These are phyloP conservation scores for Melieria omissa DNA, from an alignment of 2,888 invertebrate species.

Conservation along the genomic window DNA sequence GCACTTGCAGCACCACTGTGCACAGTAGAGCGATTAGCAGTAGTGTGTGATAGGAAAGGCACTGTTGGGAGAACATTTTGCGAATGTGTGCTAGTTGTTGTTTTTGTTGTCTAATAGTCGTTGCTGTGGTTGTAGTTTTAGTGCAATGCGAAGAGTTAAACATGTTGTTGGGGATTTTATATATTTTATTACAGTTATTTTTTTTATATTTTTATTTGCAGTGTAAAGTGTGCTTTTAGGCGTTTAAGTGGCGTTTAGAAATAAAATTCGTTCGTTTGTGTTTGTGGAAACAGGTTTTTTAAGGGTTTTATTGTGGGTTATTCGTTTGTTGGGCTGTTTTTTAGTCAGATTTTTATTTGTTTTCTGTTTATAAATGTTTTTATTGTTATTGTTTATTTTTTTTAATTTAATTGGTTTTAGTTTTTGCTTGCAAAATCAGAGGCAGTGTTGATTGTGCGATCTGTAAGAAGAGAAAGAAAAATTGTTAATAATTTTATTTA, in stretches of 20 bases:
- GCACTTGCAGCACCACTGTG: conserved; percentile 54
- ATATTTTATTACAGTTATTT: conserved; percentile 38
- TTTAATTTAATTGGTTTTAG: neutral
- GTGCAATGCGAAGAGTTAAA: conserved; percentile 18
- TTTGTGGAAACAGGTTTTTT: neutral
- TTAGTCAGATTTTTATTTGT: conserved; percentile 15
- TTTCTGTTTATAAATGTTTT: conserved; percentile 6
- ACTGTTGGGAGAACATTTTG: conserved; percentile 62
- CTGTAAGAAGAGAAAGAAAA: conserved; percentile 37
- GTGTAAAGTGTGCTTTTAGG: neutral
- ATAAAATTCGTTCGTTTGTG: neutral
- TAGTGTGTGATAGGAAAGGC: conserved; percentile 56
- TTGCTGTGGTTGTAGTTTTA: conserved; percentile 19
- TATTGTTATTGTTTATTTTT: neutral
- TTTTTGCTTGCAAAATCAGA: conserved; percentile 22
- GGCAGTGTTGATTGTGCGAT: conserved; percentile 42
- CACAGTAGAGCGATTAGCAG: conserved; percentile 54
- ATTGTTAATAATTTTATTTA: neutral
- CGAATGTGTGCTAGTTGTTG: conserved; percentile 30
- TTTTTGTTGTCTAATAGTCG: neutral
- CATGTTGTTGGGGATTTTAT: conserved; percentile 43
- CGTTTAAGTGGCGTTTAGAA: conserved; percentile 13
- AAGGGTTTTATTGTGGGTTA: too few species aligned
- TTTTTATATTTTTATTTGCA: conserved; percentile 15
- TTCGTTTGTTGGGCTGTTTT: neutral